phyloP scores from a whole-genome alignment of 2,888 invertebrate genomes.

The Flexamia atlantica region DNA sequence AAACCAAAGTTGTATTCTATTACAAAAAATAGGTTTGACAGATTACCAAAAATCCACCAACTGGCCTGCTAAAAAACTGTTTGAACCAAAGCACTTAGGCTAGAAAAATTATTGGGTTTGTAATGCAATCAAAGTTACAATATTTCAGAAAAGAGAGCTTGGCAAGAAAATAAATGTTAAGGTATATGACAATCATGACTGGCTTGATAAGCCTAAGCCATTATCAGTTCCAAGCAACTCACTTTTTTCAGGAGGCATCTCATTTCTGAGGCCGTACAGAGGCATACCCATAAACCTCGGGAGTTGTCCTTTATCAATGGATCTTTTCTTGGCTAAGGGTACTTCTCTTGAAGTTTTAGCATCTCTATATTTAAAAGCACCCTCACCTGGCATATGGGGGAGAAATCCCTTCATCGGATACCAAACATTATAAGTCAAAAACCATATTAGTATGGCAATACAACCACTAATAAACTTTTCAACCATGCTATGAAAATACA shows the following conservation, averaged over 20 bases:
- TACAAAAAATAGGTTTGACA: no score
- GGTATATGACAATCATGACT: constrained; percentile 2
- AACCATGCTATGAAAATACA: constrained; percentile 97
- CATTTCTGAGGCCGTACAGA: constrained; percentile 76
- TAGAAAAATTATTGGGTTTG: background rate
- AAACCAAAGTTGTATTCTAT: no score
- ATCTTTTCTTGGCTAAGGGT: constrained; percentile 70
- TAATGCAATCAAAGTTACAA: background rate
- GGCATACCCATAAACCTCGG: constrained; percentile 91
- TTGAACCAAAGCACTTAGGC: background rate
- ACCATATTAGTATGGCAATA: constrained; percentile 94
- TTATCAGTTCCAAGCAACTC: constrained; percentile 55
- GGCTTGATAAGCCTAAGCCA: constrained; percentile 49
- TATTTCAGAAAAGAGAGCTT: constrained; percentile 8
- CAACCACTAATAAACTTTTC: constrained; percentile 95
- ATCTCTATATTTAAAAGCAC: constrained; percentile 87
- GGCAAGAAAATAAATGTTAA: background rate
- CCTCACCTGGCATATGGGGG: constrained; percentile 87
- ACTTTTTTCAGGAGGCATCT: constrained; percentile 58
- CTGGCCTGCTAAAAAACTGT: background rate
- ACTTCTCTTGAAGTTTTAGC: constrained; percentile 72
- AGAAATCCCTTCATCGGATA: constrained; percentile 81
- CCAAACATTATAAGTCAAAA: constrained; percentile 91
- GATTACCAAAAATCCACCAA: no score
- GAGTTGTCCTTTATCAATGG: constrained; percentile 75